Conservation (phyloP, 2,113 vertebrate genomes). For the Lepus americanus region DNA sequence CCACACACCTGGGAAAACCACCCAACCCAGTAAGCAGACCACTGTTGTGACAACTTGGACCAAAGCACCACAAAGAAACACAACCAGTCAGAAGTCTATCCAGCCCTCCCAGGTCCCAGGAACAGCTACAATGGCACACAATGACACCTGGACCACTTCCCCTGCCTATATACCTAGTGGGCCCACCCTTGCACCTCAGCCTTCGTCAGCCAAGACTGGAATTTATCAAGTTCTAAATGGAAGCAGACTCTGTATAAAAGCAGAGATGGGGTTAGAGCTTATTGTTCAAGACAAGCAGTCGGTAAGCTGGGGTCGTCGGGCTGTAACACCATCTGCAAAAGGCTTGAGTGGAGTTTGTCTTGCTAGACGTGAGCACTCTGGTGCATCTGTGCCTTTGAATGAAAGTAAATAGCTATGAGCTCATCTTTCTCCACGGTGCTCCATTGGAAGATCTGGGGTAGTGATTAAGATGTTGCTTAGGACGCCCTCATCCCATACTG, state of each 20-base stretch:
- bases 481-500: too few relatives aligned
- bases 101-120: fast-evolving
- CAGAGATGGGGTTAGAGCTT: slow-evolving; percentile 89
- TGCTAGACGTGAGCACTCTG: not conserved
- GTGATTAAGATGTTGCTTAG: too few relatives aligned
- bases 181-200: slow-evolving; percentile 66
- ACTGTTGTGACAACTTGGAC: not conserved
- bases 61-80: not conserved
- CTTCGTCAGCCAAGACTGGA: slow-evolving; percentile 81
- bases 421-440: not conserved
- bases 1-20: not conserved
- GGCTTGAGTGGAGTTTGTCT: not conserved
- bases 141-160: slow-evolving; percentile 31
- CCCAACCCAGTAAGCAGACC: slow-evolving; percentile 41
- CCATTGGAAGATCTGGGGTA: not conserved
- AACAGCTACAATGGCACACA: not conserved
- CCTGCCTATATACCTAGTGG: not conserved
- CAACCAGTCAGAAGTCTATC: not conserved
- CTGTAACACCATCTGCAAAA: not conserved
- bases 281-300: slow-evolving; percentile 81
- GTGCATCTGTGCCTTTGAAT: not conserved
- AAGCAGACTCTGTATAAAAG: slow-evolving; percentile 89
- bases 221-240: slow-evolving; percentile 86
- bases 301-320: slow-evolving; percentile 77
- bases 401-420: not conserved